Evolutionary conservation across 2,888 invertebrate species (phyloP), one percentile per base, ranked within the genome.

Genomic region (Vanessa cardui): DNA sequence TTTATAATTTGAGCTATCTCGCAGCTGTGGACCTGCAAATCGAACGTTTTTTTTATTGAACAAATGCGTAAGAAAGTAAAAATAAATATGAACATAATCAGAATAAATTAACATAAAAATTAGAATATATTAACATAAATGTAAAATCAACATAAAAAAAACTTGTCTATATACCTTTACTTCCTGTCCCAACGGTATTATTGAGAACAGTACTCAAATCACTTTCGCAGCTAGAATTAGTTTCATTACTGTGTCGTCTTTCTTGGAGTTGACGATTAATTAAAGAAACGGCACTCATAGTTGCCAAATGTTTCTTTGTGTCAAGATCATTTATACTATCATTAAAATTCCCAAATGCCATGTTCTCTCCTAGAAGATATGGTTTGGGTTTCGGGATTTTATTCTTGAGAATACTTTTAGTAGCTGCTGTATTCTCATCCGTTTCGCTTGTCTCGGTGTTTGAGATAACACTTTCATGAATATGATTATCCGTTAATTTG

Each of bases 321-420:
- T 74, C 69, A 71, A 47, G n/a, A 50, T 80, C 72, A 62, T 76
- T 78, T 62, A 70, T 66, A 49, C 52, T 61, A 60, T 70, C 54
- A 71, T 58, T 70, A 71, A 76, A 68, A 74, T 81, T 78, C 84
- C 92, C 90, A 84, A 92, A 86, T 69, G 89, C 93, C 79, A 94
- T 93, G 83, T 95, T 94, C 82, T 95, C 95, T 62, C 96, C 96
- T 77, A 96, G 89, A 81, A 95, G 95, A 89, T 96, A 96, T 76
- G 96, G 96, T 84, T 94, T 95, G 78, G 96, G 96, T 83, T 96
- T 96, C 52, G 95, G 90, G 60, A 95, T 95, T 87, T 95, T 96
- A 79, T 96, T 96, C 87, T 96, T 96, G 78, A 96, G 90, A 86
- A 96, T 96, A 77, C 96, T 95, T 77, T 95, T 94, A 80, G 95